Conservation (phyloP, 2,113 vertebrate genomes). For the Saccopteryx leptura region DNA sequence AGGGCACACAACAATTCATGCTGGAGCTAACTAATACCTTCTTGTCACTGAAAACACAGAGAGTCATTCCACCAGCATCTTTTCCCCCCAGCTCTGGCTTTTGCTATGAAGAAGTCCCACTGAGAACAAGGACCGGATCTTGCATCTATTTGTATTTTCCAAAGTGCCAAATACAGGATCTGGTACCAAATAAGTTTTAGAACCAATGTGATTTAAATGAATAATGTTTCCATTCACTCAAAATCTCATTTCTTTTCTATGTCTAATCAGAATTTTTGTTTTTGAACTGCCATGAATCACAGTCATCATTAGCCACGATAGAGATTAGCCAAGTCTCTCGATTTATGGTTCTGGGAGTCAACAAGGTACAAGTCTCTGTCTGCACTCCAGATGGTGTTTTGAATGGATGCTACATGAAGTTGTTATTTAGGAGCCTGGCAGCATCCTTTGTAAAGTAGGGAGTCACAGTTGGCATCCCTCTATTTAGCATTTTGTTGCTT, state of each 20-base stretch:
- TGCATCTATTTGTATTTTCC: slow-evolving; percentile 11
- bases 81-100: background rate
- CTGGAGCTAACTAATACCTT: background rate
- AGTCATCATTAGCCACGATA: slow-evolving; percentile 24
- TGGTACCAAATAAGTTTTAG: slow-evolving; percentile 39
- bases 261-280: slow-evolving; percentile 57
- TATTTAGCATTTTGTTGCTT: slow-evolving; percentile 61
- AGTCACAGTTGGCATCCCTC: slow-evolving; percentile 49
- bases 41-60: background rate
- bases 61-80: background rate
- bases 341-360: slow-evolving; percentile 66
- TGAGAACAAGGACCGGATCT: background rate
- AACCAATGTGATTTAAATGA: slow-evolving; percentile 37
- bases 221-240: slow-evolving; percentile 41
- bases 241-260: slow-evolving; percentile 53
- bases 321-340: slow-evolving; percentile 57
- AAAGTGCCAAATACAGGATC: background rate
- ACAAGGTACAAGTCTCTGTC: slow-evolving; percentile 58
- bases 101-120: background rate
- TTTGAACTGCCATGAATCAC: slow-evolving; percentile 48
- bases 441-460: slow-evolving; percentile 54
- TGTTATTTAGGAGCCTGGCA: slow-evolving; percentile 74
- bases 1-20: background rate
- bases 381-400: slow-evolving; percentile 70
- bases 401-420: slow-evolving; percentile 50